These are phyloP conservation scores for Anguilla rostrata DNA, from an alignment of 2,113 vertebrate species.

Conservation along the genomic window DNA sequence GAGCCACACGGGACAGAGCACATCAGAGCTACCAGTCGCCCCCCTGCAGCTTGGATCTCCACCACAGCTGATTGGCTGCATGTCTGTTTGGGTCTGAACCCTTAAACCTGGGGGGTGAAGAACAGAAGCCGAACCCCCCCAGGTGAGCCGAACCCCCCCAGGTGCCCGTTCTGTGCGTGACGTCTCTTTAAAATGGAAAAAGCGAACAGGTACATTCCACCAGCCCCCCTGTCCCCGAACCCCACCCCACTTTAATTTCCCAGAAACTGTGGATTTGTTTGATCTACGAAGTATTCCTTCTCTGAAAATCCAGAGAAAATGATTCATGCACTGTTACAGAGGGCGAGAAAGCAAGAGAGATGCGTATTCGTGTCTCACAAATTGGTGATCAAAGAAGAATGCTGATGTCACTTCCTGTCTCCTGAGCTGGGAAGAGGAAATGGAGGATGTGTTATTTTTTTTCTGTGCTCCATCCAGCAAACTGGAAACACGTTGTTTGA, in stretches of 20 bases:
- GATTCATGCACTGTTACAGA: not conserved
- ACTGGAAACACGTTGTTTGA: not conserved
- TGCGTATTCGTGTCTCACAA: constrained; percentile 5
- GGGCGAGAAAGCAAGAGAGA: not conserved
- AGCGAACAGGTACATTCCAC: constrained; percentile 20
- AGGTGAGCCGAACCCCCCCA: not conserved
- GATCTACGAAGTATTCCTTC: not conserved
- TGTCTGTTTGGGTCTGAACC: constrained; percentile 37
- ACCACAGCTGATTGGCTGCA: constrained; percentile 44
- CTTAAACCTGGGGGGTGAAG: not conserved
- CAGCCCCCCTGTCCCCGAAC: not conserved
- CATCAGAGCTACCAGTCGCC: constrained; percentile 48
- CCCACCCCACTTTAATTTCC: no score
- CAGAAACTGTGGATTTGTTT: constrained; percentile 13
- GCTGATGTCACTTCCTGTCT: not conserved
- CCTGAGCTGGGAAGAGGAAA: not conserved
- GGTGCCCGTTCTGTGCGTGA: not conserved
- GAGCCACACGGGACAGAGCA: constrained; percentile 33
- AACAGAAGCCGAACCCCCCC: not conserved
- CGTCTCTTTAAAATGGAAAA: not conserved
- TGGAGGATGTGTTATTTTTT: not conserved
- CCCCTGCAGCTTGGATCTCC: constrained; percentile 44
- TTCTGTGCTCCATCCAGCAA: not conserved
- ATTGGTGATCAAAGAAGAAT: constrained; percentile 12
- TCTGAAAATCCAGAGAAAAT: not conserved